Conservation (phyloP, 1,140 invertebrate genomes). For the Brachionus asplanchnoidis region DNA sequence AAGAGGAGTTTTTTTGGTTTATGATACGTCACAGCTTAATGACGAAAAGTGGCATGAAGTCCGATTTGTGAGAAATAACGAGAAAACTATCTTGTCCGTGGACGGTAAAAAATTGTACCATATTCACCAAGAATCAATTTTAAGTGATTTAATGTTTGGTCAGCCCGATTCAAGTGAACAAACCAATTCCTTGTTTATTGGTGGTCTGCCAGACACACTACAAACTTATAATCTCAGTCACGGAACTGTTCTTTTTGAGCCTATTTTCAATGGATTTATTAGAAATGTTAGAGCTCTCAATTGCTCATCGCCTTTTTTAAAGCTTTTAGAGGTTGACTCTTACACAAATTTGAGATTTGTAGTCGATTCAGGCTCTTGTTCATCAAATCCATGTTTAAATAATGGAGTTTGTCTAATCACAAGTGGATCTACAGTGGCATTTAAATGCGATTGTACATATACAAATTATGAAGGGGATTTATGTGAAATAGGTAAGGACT, state of each 20-base stretch:
- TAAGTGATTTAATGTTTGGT: slow-evolving; percentile 13
- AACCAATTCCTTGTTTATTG: slow-evolving; percentile 73
- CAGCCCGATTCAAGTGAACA: neutral
- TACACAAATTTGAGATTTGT: neutral
- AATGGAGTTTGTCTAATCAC: slow-evolving; percentile 16
- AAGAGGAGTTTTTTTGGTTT: slow-evolving; percentile 44
- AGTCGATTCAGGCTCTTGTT: neutral
- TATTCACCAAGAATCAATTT: neutral
- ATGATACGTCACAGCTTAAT: slow-evolving; percentile 64
- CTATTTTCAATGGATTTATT: slow-evolving; percentile 13
- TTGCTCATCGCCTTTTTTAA: neutral
- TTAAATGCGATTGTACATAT: slow-evolving; percentile 27
- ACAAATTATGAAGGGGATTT: slow-evolving; percentile 19
- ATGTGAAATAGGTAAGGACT: neutral
- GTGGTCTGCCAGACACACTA: slow-evolving; percentile 68
- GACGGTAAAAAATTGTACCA: slow-evolving; percentile 15
- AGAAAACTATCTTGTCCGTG: neutral
- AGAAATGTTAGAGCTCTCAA: slow-evolving; percentile 6
- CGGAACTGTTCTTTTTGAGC: slow-evolving; percentile 32
- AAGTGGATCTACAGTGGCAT: neutral
- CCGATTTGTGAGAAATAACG: slow-evolving; percentile 43
- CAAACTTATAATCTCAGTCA: slow-evolving; percentile 28
- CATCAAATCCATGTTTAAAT: slow-evolving; percentile 31
- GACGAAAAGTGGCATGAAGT: slow-evolving; percentile 65
- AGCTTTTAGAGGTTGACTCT: neutral